Evolutionary conservation across 2,113 vertebrate species (phyloP).

Genomic region (Pithys albifrons): DNA sequence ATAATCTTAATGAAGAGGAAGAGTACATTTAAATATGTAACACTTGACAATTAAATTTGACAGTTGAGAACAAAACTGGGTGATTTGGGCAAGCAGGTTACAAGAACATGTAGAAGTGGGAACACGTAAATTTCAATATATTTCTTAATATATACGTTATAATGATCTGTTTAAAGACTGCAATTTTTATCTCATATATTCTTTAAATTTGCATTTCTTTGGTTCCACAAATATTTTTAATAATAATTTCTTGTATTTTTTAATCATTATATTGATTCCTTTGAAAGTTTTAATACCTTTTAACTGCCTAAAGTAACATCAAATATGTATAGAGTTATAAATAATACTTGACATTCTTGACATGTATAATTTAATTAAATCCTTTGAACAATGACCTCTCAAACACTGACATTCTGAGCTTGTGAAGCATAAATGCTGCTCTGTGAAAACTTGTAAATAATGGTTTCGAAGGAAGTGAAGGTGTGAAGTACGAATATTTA

Average conservation of each 20-base stretch:
- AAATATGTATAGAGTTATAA: neutral
- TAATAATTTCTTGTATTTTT: neutral
- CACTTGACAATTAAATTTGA: neutral
- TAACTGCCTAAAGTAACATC: neutral
- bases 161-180: neutral
- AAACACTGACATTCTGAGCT: neutral
- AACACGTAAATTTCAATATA: neutral
- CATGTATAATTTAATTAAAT: neutral
- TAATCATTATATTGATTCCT: neutral
- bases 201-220: neutral
- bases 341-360: neutral
- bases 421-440: neutral
- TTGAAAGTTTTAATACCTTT: neutral
- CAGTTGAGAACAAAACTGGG: neutral
- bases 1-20: neutral
- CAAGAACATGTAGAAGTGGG: neutral
- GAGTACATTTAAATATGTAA: neutral
- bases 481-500: neutral
- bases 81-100: neutral
- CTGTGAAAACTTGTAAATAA: neutral
- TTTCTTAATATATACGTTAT: neutral
- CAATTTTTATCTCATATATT: neutral
- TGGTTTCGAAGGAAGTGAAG: neutral
- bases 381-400: neutral
- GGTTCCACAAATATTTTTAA: neutral